phyloP scores from a whole-genome alignment of 2,888 invertebrate genomes.

The Mesodorylaimus sp. region DNA sequence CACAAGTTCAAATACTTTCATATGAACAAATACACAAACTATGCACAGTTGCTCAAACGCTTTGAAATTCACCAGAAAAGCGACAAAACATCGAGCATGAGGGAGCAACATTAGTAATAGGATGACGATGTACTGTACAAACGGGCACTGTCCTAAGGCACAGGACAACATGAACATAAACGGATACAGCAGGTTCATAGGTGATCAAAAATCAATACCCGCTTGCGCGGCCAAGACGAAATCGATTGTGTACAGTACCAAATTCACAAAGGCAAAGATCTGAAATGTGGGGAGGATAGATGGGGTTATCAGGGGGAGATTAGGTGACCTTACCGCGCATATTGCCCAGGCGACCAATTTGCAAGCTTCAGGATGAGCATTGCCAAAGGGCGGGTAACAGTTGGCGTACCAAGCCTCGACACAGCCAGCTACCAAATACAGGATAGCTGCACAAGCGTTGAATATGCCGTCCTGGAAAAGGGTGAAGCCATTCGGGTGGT shows the following conservation, averaged over 20 bases:
- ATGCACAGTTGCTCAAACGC: too few relatives aligned
- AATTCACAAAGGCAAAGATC: background rate
- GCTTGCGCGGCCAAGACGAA: background rate
- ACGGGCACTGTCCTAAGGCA: too few relatives aligned
- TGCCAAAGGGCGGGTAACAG: constrained; percentile 10
- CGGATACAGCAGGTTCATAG: too few relatives aligned
- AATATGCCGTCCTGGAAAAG: constrained; percentile 4
- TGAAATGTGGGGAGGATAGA: background rate
- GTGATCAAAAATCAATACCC: background rate
- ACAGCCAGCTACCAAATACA: constrained; percentile 1
- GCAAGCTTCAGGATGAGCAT: background rate
- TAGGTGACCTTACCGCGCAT: background rate
- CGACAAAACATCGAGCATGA: too few relatives aligned
- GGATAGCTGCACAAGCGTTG: background rate
- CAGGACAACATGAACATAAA: too few relatives aligned
- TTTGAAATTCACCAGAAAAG: too few relatives aligned
- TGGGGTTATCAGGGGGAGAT: background rate
- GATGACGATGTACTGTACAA: too few relatives aligned
- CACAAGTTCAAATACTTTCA: too few relatives aligned
- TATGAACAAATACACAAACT: too few relatives aligned
- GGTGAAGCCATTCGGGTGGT: background rate
- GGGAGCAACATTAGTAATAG: too few relatives aligned
- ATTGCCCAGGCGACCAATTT: background rate
- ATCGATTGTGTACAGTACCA: constrained; percentile 1
- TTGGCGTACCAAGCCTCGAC: constrained; percentile 10